Evolutionary conservation across 2,888 invertebrate genomes (phyloP), one percentile per base, ranked within the genome.

Genomic region (Agrotis puta): DNA sequence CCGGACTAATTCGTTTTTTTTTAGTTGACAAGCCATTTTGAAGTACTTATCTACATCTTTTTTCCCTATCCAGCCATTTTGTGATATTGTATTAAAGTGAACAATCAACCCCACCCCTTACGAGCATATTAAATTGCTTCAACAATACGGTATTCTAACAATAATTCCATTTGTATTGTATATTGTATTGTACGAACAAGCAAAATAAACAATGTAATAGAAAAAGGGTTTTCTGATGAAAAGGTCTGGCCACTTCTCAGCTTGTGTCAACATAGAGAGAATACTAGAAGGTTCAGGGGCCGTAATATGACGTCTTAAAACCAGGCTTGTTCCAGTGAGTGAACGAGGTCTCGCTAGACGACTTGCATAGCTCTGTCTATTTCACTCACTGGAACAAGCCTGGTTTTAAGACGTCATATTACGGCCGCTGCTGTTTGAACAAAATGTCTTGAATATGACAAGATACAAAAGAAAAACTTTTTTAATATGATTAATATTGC

Each of bases 171-270:
- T 69, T 53, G n/a, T 64, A 14, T 57, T 77, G n/a, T 56, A 6
- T 33, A 56, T 61, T 48, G 27, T 74, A 18, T 58, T 63, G 63
- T 70, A 43, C 24, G 62, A 27, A 68, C 58, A 71, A 71, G 68
- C 62, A 67, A 70, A 73, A 67, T 69, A 70, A 66, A 66, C 68
- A 71, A 67, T 7, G 48, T 68, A 77, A 83, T 70, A 64, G 57
- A 70, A 73, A 73, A 67, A 73, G 58, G 77, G 56, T 63, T 76
- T 64, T 71, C 70, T 83, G 70, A 71, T 74, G 69, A 70, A 80
- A 83, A 62, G 70, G 62, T 20, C 45, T 64, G 33, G 63, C 67
- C 64, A 64, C 59, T 66, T 81, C 59, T 48, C 45, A 18, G 53
- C 51, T 11, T 14, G n/a, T 50, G 66, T 58, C 7, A 51, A 3